These are phyloP conservation scores for Thymelicus lineola DNA, from an alignment of 2,888 invertebrate genomes.

Conservation along the genomic window DNA sequence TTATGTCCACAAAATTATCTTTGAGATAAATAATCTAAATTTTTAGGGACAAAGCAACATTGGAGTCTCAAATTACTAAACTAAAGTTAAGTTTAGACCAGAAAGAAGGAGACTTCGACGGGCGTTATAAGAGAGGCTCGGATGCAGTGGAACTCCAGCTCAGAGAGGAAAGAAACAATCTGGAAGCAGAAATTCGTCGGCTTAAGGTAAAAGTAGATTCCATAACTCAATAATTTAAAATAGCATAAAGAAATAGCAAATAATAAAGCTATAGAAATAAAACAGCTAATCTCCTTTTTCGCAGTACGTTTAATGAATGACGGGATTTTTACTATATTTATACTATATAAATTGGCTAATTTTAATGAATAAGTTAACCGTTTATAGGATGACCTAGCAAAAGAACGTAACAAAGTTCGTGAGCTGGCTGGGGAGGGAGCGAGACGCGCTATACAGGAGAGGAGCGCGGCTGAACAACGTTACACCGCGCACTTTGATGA, in stretches of 20 bases:
- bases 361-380: neutral
- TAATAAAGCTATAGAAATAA: too few relatives aligned
- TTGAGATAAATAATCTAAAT: too few relatives aligned
- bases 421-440: slow-evolving; percentile 91
- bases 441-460: slow-evolving; percentile 88
- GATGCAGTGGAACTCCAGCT: slow-evolving; percentile 91
- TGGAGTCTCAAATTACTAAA: slow-evolving; percentile 89
- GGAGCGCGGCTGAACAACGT: slow-evolving; percentile 89
- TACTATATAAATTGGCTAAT: too few relatives aligned
- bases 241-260: too few relatives aligned
- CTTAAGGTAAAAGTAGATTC: slow-evolving; percentile 73
- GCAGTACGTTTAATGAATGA: too few relatives aligned
- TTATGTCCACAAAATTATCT: too few relatives aligned
- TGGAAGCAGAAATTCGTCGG: slow-evolving; percentile 90
- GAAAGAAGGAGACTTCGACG: slow-evolving; percentile 87
- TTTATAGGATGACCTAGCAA: slow-evolving; percentile 89
- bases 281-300: too few relatives aligned
- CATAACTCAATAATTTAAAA: neutral
- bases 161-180: slow-evolving; percentile 90
- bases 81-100: slow-evolving; percentile 87
- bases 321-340: too few relatives aligned
- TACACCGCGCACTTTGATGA: slow-evolving; percentile 92
- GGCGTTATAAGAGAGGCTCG: slow-evolving; percentile 87
- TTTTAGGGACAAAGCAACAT: slow-evolving; percentile 86
- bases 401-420: slow-evolving; percentile 90